These are phyloP conservation scores for Poeciliopsis turneri DNA, from an alignment of 2,797 vertebrate species.

Conservation along the genomic window DNA sequence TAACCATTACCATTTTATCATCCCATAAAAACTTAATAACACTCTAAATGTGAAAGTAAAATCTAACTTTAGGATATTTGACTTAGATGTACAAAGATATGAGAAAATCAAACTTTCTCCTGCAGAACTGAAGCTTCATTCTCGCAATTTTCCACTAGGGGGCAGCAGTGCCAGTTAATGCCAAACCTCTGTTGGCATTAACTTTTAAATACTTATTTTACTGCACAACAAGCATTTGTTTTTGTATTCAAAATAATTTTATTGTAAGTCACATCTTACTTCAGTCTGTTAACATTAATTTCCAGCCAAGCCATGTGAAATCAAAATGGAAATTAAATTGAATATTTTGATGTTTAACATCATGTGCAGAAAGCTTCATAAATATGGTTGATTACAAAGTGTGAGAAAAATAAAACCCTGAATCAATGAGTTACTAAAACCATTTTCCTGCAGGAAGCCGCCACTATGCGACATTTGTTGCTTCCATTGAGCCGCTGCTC, in stretches of 20 bases:
- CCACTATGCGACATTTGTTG: background rate
- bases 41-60: background rate
- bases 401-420: background rate
- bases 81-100: background rate
- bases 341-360: background rate
- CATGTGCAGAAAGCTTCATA: background rate
- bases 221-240: no score
- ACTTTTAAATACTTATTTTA: no score
- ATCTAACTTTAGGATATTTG: no score
- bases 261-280: no score
- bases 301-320: no score
- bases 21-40: background rate
- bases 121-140: no score
- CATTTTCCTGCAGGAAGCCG: background rate
- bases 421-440: background rate
- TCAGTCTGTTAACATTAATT: background rate
- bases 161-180: background rate
- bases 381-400: background rate
- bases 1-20: background rate
- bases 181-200: no score
- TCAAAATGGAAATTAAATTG: background rate
- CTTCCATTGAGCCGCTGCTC: background rate
- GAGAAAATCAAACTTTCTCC: background rate
- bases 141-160: background rate
- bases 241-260: no score